Conservation (phyloP, 2,888 invertebrate species). For the Synanthedon myopaeformis region DNA sequence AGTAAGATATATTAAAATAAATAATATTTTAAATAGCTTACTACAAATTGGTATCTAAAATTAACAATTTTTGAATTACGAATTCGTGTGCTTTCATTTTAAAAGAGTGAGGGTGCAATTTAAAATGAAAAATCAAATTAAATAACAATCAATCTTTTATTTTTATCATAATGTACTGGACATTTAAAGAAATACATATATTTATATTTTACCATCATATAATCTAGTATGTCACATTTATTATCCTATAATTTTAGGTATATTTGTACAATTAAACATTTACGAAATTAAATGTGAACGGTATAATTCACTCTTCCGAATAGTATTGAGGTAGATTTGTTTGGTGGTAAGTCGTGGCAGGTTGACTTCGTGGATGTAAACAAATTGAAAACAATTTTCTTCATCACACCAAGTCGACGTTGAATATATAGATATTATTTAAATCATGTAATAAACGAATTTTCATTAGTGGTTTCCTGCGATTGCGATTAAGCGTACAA, state of each 20-base stretch:
- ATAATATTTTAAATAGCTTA: no score
- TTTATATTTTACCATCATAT: constrained; percentile 43
- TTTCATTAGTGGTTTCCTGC: no score
- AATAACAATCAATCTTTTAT: constrained; percentile 69
- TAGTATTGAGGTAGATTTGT: constrained; percentile 48
- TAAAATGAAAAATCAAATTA: constrained; percentile 19
- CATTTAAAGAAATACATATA: constrained; percentile 65
- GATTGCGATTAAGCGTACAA: constrained; percentile 5
- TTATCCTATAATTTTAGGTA: constrained; percentile 26
- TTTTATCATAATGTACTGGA: constrained; percentile 61
- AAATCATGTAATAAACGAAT: no score
- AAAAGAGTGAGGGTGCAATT: background rate
- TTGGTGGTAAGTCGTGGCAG: constrained; percentile 14
- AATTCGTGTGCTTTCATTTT: background rate
- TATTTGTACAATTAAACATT: constrained; percentile 47
- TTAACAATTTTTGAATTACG: constrained; percentile 5
- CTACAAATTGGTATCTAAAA: no score
- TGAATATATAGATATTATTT: no score
- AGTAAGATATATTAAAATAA: no score
- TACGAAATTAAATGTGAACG: constrained; percentile 6
- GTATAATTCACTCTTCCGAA: constrained; percentile 30
- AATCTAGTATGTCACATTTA: constrained; percentile 28
- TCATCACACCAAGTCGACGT: no score
- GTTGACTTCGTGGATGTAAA: no score
- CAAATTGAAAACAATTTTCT: no score